Evolutionary conservation across 1,140 invertebrate species (phyloP), one percentile per base, ranked within the genome.

Genomic region (Calycopis cecrops): DNA sequence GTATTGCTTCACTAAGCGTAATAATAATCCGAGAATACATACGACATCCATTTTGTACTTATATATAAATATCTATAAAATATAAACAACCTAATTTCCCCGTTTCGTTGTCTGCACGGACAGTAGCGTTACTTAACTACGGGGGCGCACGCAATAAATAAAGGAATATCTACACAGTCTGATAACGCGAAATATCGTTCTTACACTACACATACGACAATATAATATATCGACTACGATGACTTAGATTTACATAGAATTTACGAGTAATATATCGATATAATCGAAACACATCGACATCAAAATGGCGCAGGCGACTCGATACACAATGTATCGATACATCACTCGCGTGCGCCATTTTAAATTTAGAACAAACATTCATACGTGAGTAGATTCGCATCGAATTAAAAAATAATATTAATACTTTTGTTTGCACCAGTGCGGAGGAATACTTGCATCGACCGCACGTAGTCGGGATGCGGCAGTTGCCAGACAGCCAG

Each of bases 1-100:
- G 76, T 80, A 82, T 84, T 82, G 82, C 79, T 85, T 72, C 67
- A 66, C 62, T 82, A 83, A 82, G 77, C 82, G 80, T 85, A 82
- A 77, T 78, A 28, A 28, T 65, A 64, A 73, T 79, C 73, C 71
- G 72, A 75, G 67, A 55, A 57, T 58, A 28, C 21, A 65, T 69
- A 81, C 68, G 70, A 75, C 69, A 69, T 48, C 68, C 75, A 44
- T 42, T 80, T 86, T 85, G 82, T 84, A 86, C 82, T 82, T 78
- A 80, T 72, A 74, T 73, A 71, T 75, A 62, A 69, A 65, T 60
- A 69, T 73, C 55, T 70, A 67, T 63, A 62, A 68, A 56, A 72
- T 73, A 69, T 66, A 76, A 83, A 86, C 83, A 83, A 83, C 80
- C 80, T 80, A 80, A 62, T 63, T 79, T 79, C 72, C 79, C 82